Base-by-base conservation (phyloP, 2,888 invertebrate species). In the Mamestra brassicae region DNA sequence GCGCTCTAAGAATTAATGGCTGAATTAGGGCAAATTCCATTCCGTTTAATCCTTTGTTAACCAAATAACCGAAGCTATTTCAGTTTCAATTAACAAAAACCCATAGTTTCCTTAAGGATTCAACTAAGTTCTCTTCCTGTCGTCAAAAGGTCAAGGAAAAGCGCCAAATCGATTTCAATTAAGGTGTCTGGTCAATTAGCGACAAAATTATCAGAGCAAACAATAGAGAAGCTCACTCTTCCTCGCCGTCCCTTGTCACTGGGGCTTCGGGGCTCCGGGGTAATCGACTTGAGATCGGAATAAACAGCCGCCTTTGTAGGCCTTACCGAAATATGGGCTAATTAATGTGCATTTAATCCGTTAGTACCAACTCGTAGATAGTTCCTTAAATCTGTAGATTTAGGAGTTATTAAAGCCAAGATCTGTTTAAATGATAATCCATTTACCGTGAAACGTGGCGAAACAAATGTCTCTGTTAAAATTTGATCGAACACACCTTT, bases 271-370 rank as follows among this genome's bases (percentile, higher is more conserved):
- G 74, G 71, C 80, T 81, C 64, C 65, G 64, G 80, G 81, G 76
- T 86, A 84, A 88, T 88, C 83, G 76, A 84, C 84, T 85, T 84
- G 78, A 77, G 67, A 78, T 76, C 71, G 64, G 66, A 85, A 87
- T 78, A 85, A 83, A 75, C 74, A 74, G 86, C 58, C 60, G 62
- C 74, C 69, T 83, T 79, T 77, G 62, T 71, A 69, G 47, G 60
- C 68, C 58, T 66, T 2, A 36, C 15, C 71, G 64, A 75, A 81
- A 81, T 81, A 81, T 84, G 64, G 65, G n/a, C 75, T 84, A 84
- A 84, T 84, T 81, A 67, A 81, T 84, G 81, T 81, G 84, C 81
- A 81, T 84, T 75, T 84, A 84, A 84, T 81, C 69, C 80, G 63
- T 74, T 64, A 61, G 74, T 54, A 58, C 66, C 58, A 71, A 81